phyloP scores from a whole-genome alignment of 2,888 invertebrate species.

The Plebejus argus region DNA sequence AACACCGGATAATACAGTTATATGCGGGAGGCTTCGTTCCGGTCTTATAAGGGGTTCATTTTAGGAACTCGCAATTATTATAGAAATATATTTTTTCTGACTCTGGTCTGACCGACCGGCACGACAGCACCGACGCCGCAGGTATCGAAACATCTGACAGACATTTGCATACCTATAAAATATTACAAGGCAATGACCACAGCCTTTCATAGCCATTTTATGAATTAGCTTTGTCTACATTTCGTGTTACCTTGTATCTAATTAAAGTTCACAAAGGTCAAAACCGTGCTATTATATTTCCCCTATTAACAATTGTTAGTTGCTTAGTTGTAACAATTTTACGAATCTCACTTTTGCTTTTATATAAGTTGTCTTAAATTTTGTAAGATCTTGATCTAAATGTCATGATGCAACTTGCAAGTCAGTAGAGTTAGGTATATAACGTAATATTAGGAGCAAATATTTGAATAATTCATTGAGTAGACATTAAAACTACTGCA shows the following conservation, averaged over 20 bases:
- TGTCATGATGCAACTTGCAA: neutral
- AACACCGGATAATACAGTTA: too few species aligned
- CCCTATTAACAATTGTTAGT: neutral
- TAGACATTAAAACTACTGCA: neutral
- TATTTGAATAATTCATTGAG: neutral
- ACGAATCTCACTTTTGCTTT: neutral
- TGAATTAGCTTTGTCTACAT: constrained; percentile 13
- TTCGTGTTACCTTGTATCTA: constrained; percentile 7
- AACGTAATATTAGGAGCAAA: neutral
- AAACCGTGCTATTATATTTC: constrained; percentile 19
- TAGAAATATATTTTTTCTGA: neutral
- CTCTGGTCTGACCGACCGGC: neutral
- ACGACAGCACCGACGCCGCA: too few species aligned
- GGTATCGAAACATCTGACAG: neutral
- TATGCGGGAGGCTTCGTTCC: too few species aligned
- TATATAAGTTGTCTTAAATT: neutral
- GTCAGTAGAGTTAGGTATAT: neutral
- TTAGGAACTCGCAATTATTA: too few species aligned
- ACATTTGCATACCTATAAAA: constrained; percentile 1
- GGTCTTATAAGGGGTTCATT: too few species aligned
- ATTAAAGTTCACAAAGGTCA: constrained; percentile 17
- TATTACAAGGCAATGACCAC: neutral
- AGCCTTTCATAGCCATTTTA: constrained; percentile 3
- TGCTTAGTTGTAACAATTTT: neutral
- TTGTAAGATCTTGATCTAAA: neutral